These are phyloP conservation scores for Gobionotothen gibberifrons DNA, from an alignment of 2,797 vertebrate species.

Conservation along the genomic window DNA sequence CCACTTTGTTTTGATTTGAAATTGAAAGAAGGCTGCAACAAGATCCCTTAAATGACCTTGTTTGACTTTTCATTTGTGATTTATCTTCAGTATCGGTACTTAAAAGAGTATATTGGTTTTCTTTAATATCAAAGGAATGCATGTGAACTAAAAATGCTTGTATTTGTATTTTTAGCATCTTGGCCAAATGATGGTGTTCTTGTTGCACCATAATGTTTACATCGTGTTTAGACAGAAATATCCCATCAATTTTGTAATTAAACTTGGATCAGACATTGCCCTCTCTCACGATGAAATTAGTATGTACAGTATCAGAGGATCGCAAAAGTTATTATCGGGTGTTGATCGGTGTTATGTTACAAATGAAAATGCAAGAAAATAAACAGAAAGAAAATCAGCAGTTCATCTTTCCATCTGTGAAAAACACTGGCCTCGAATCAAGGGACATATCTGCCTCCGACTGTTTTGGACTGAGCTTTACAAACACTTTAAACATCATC, in stretches of 20 bases:
- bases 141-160: not conserved
- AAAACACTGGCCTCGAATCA: not conserved
- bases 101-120: not conserved
- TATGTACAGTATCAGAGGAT: too few species aligned
- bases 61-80: not conserved
- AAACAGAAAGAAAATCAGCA: too few species aligned
- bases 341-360: too few species aligned
- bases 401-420: not conserved
- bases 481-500: not conserved
- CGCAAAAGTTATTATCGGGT: too few species aligned
- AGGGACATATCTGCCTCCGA: not conserved
- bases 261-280: too few species aligned
- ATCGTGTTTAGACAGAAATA: too few species aligned
- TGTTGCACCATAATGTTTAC: too few species aligned
- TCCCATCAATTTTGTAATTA: too few species aligned
- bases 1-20: not conserved
- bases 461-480: constrained; percentile 10
- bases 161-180: not conserved
- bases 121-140: constrained; percentile 2
- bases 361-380: too few species aligned
- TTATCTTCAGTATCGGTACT: not conserved
- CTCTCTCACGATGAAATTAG: too few species aligned
- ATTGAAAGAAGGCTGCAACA: not conserved
- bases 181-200: too few species aligned
- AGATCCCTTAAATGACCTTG: not conserved